Evolutionary conservation across 2,888 invertebrate genomes (phyloP).

Genomic region (Acleris laterana): DNA sequence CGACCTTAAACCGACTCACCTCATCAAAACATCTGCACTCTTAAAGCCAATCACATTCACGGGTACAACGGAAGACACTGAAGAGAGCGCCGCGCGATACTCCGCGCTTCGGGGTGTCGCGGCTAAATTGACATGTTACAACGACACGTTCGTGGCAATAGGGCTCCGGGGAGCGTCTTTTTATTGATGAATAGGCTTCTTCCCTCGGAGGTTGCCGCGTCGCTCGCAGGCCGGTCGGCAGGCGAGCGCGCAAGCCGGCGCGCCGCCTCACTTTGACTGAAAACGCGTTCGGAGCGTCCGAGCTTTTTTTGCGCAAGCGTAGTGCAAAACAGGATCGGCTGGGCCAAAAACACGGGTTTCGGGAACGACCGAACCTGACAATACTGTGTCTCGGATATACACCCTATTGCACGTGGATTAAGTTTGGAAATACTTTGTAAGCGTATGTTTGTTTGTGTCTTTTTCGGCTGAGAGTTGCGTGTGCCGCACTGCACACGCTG

Average conservation of each 20-base stretch:
- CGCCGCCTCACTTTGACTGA: constrained; percentile 80
- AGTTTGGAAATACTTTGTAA: constrained; percentile 34
- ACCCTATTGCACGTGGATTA: constrained; percentile 37
- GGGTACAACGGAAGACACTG: constrained; percentile 72
- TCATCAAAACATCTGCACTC: constrained; percentile 71
- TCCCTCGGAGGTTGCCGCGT: constrained; percentile 60
- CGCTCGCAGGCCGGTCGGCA: constrained; percentile 71
- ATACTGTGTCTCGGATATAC: constrained; percentile 32
- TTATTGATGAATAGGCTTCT: constrained; percentile 68
- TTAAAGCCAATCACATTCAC: constrained; percentile 54
- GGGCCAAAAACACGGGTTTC: constrained; percentile 53
- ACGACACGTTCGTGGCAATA: constrained; percentile 54
- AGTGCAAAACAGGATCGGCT: constrained; percentile 73
- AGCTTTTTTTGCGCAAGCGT: constrained; percentile 74
- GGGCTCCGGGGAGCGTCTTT: constrained; percentile 59
- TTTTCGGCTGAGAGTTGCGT: constrained; percentile 61
- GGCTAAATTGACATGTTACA: constrained; percentile 70
- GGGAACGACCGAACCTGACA: constrained; percentile 50
- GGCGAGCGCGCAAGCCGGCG: constrained; percentile 84
- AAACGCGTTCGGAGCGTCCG: constrained; percentile 55
- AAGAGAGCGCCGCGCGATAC: constrained; percentile 54
- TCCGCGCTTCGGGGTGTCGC: constrained; percentile 48
- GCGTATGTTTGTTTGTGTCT: constrained; percentile 31
- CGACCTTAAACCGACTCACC: constrained; percentile 76
- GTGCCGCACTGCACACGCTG: constrained; percentile 84